These are phyloP conservation scores for Orbicella faveolata DNA, from an alignment of 64 coral and sea anemone species.

Conservation along the genomic window DNA sequence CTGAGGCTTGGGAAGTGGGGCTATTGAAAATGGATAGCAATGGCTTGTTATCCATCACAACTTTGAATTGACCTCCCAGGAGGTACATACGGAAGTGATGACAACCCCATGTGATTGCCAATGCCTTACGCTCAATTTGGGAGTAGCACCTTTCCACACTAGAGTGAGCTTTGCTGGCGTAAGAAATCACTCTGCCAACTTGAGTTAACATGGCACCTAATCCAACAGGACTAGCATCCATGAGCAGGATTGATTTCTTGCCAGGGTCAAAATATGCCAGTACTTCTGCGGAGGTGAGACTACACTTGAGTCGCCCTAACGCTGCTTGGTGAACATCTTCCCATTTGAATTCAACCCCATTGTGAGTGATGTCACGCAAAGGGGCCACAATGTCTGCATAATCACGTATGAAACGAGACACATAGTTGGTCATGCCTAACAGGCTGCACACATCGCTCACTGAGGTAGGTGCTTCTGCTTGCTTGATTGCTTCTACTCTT, in stretches of 20 bases:
- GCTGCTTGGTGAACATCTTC: conserved; percentile 36
- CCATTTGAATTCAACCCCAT: conserved; percentile 32
- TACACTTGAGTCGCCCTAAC: conserved; percentile 25
- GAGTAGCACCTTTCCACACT: conserved; percentile 32
- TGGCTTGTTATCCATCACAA: conserved; percentile 44
- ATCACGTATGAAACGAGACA: conserved; percentile 45
- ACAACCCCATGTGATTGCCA: conserved; percentile 49
- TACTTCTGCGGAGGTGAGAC: conserved; percentile 29
- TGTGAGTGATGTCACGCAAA: conserved; percentile 31
- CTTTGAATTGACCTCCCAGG: conserved; percentile 41
- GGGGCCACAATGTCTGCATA: conserved; percentile 50
- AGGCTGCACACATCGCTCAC: too few species aligned
- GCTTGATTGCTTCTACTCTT: conserved; percentile 31
- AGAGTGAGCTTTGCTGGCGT: conserved; percentile 45
- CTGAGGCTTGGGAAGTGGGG: too few species aligned
- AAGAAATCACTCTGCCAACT: conserved; percentile 40
- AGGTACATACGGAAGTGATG: conserved; percentile 51
- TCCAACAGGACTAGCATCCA: conserved; percentile 74
- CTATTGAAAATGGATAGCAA: not conserved
- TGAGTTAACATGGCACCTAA: conserved; percentile 31
- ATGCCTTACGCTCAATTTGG: conserved; percentile 23
- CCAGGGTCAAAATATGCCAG: conserved; percentile 47
- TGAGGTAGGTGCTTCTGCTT: too few species aligned
- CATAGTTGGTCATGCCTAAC: too few species aligned
- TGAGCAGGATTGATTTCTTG: conserved; percentile 3